phyloP scores from a whole-genome alignment of 2,797 vertebrate species.

The Microctenopoma steveboyesi region DNA sequence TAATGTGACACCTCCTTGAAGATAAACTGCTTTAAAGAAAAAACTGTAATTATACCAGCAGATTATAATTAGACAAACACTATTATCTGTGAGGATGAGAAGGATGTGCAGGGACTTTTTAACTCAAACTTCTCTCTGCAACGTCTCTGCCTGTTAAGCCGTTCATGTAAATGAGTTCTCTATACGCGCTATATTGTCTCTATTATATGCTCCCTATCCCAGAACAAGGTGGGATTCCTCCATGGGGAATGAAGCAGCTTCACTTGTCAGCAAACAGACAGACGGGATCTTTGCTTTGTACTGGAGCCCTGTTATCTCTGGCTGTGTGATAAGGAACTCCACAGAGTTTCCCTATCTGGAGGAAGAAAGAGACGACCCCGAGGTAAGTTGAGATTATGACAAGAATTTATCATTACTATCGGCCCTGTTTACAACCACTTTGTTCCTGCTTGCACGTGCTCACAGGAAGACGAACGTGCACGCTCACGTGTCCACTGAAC shows the following conservation, averaged over 20 bases:
- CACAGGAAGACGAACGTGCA: conserved; percentile 18
- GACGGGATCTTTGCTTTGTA: conserved; percentile 65
- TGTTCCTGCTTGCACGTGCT: conserved; percentile 38
- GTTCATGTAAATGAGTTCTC: conserved; percentile 57
- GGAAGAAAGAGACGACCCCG: conserved; percentile 65
- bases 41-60: not conserved
- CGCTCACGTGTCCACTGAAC: conserved; percentile 6
- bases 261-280: conserved; percentile 69
- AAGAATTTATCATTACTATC: conserved; percentile 65
- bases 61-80: conserved; percentile 8
- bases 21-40: not conserved
- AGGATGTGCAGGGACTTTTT: conserved; percentile 16
- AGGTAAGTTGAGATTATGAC: conserved; percentile 66
- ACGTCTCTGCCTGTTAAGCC: conserved; percentile 42
- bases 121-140: conserved; percentile 24
- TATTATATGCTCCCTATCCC: conserved; percentile 50
- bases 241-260: conserved; percentile 52
- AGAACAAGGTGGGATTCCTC: conserved; percentile 67
- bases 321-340: conserved; percentile 71
- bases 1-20: conserved; percentile 14
- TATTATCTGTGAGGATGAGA: not conserved
- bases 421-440: conserved; percentile 63
- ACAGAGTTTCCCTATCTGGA: conserved; percentile 62
- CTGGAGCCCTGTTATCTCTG: conserved; percentile 66
- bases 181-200: conserved; percentile 35